These are phyloP conservation scores for Anser brachyrhynchus DNA, from an alignment of 2,113 vertebrate species.

Conservation along the genomic window DNA sequence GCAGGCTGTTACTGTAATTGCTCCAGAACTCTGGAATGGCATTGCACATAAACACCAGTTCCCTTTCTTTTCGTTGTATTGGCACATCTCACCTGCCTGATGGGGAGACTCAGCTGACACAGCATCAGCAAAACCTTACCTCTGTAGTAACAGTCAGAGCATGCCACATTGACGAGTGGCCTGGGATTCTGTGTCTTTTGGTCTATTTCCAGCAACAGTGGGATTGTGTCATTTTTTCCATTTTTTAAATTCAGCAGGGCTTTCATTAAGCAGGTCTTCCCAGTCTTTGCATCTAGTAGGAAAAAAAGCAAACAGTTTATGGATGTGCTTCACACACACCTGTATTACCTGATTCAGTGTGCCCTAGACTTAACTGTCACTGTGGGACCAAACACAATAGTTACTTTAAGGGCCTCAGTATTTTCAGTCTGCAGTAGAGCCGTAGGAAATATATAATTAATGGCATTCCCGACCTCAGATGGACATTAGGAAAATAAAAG, in stretches of 20 bases:
- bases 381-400: background rate
- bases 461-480: background rate
- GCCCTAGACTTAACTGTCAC: background rate
- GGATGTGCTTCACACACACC: background rate
- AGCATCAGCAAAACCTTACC: slow-evolving; percentile 68
- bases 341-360: background rate
- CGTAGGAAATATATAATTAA: background rate
- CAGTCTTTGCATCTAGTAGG: slow-evolving; percentile 84
- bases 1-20: background rate
- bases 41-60: background rate
- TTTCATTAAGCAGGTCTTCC: slow-evolving; percentile 93
- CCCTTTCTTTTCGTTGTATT: background rate
- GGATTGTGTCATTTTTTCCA: slow-evolving; percentile 83
- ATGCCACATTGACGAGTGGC: slow-evolving; percentile 83
- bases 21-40: background rate
- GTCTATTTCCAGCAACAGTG: slow-evolving; percentile 84
- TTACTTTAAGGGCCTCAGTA: background rate
- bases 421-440: background rate
- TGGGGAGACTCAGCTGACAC: background rate
- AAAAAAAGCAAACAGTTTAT: background rate
- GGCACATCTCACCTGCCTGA: background rate
- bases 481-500: background rate
- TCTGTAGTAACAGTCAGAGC: slow-evolving; percentile 84
- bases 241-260: slow-evolving; percentile 88
- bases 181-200: slow-evolving; percentile 78